phyloP scores from a whole-genome alignment of 2,888 invertebrate species.

The Dolomedes plantarius region DNA sequence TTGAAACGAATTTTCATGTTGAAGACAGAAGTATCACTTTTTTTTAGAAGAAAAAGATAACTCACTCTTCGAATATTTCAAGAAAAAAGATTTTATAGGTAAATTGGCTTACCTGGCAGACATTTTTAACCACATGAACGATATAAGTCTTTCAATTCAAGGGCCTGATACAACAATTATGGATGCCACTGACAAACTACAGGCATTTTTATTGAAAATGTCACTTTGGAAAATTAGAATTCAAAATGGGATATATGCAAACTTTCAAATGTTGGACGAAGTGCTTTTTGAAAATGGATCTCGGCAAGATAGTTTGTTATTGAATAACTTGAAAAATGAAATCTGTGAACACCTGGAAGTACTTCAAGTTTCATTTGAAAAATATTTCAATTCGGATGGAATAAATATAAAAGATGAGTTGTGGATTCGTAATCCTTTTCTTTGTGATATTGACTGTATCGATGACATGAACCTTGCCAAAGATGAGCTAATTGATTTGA shows the following conservation, averaged over 20 bases:
- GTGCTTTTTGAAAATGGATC: constrained; percentile 23
- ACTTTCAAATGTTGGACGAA: constrained; percentile 19
- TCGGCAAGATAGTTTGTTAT: constrained; percentile 18
- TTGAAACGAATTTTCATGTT: constrained; percentile 46
- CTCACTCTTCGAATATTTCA: constrained; percentile 27
- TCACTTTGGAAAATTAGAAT: constrained; percentile 18
- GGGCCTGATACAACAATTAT: constrained; percentile 40
- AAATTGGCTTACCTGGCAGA: no score
- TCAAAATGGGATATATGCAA: constrained; percentile 20
- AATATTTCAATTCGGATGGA: constrained; percentile 53
- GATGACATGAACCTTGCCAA: constrained; percentile 56
- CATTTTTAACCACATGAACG: no score
- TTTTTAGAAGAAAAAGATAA: constrained; percentile 20
- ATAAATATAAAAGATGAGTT: constrained; percentile 58
- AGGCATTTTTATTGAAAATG: no score
- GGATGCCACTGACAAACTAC: constrained; percentile 40
- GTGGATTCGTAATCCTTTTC: constrained; percentile 59
- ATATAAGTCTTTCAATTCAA: constrained; percentile 17
- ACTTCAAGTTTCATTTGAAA: constrained; percentile 1
- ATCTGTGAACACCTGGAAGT: constrained; percentile 8
- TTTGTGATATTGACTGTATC: constrained; percentile 55
- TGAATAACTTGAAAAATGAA: background rate
- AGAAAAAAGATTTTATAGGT: constrained; percentile 27
- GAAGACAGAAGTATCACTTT: no score
- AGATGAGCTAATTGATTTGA: constrained; percentile 49